Percentiles rank a stretch among this genome's conserved stretches.
Conservation (phyloP, 1,140 invertebrate species). For the Probaryconus sp. region DNA sequence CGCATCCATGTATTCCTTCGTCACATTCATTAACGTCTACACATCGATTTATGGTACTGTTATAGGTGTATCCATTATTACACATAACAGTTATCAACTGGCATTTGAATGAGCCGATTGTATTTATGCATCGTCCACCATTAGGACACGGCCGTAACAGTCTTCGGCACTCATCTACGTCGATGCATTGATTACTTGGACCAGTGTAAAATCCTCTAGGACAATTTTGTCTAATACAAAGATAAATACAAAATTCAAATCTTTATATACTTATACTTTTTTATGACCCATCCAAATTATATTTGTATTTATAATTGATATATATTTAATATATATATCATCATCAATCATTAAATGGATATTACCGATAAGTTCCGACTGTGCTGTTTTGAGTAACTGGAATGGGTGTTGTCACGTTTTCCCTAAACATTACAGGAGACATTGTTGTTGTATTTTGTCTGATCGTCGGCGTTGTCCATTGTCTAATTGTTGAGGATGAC, state of each 20-base stretch:
- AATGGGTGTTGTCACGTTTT: conserved; percentile 10
- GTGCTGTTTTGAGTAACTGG: conserved; percentile 3
- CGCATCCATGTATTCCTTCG: conserved; percentile 83
- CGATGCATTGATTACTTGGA: conserved; percentile 70
- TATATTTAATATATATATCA: too few relatives aligned
- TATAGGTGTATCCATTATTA: conserved; percentile 85
- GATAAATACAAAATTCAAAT: not conserved
- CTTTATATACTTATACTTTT: not conserved
- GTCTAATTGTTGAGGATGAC: conserved; percentile 1
- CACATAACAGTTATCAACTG: conserved; percentile 81
- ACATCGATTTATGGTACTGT: conserved; percentile 72
- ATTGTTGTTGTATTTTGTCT: conserved; percentile 15
- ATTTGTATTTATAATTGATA: too few relatives aligned
- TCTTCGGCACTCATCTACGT: conserved; percentile 80
- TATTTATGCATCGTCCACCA: conserved; percentile 79
- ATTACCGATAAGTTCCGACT: too few relatives aligned
- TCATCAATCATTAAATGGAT: too few relatives aligned
- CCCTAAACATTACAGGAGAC: not conserved
- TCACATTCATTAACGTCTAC: conserved; percentile 86
- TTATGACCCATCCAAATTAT: not conserved
- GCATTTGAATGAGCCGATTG: conserved; percentile 80
- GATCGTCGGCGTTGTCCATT: conserved; percentile 15
- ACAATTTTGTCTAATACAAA: conserved; percentile 46
- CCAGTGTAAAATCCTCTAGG: conserved; percentile 67
- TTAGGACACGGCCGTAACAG: conserved; percentile 62